Conservation (phyloP, 2,113 vertebrate genomes). For the Pithys albifrons region DNA sequence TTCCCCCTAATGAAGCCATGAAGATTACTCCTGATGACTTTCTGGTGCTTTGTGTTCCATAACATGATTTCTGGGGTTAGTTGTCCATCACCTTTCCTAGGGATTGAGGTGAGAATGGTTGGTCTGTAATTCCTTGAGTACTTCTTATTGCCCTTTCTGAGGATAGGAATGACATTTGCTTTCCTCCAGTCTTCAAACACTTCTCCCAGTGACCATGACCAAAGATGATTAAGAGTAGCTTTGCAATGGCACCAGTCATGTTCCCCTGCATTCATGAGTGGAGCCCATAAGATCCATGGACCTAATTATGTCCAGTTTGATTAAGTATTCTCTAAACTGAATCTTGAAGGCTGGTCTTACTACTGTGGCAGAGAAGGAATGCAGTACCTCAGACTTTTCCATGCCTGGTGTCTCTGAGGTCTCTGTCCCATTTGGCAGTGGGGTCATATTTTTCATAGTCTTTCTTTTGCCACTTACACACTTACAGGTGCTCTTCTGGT, state of each 20-base stretch:
- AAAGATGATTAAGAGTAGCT: background rate
- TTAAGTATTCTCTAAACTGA: background rate
- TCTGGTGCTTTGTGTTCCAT: background rate
- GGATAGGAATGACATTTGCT: background rate
- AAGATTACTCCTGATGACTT: background rate
- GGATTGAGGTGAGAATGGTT: background rate
- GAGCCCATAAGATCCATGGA: background rate
- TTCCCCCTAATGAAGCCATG: fast-evolving
- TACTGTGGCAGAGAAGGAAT: background rate
- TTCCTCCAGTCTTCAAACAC: background rate
- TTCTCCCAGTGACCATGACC: background rate
- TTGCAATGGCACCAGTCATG: background rate
- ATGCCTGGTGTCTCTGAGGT: background rate
- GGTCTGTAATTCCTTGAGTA: too few relatives aligned
- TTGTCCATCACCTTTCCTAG: background rate
- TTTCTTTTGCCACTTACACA: background rate
- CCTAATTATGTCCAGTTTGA: background rate
- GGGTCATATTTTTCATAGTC: background rate
- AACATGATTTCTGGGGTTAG: background rate
- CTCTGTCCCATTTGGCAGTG: background rate
- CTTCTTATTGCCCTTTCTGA: background rate
- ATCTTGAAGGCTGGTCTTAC: background rate
- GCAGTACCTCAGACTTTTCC: background rate
- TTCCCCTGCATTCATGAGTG: background rate
- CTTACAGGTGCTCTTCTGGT: background rate